Percentiles rank a stretch among this genome's conserved stretches.
Evolutionary conservation across 2,113 vertebrate species (phyloP).

Genomic region (Equus quagga): DNA sequence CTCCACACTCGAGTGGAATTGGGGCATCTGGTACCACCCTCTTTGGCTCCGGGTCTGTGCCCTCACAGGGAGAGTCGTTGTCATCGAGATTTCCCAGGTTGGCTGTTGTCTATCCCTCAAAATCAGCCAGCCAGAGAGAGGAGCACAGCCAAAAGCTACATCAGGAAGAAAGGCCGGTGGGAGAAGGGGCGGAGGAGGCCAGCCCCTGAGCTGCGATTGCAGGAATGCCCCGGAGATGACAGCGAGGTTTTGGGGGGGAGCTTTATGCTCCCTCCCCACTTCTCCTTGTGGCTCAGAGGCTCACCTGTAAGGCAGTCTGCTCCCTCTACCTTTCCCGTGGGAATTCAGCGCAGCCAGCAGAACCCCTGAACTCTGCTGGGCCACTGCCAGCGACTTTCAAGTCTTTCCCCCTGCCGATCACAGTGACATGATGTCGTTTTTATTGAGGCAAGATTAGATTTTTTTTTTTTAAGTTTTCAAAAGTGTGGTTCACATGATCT

Average conservation of each 20-base stretch:
- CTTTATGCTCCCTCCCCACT: conserved; percentile 69
- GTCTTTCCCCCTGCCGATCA: conserved; percentile 85
- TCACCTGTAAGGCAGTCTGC: conserved; percentile 86
- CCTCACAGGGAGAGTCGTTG: not conserved
- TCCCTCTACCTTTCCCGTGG: conserved; percentile 95
- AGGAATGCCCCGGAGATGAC: not conserved
- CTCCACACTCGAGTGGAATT: not conserved
- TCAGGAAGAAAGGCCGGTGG: not conserved
- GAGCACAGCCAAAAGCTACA: not conserved
- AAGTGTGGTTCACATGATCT: conserved; percentile 89
- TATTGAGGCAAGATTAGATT: conserved; percentile 86
- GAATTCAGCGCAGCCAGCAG: conserved; percentile 91
- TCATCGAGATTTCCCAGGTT: not conserved
- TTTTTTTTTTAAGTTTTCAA: conserved; percentile 85
- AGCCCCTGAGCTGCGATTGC: not conserved
- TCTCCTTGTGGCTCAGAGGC: conserved; percentile 81
- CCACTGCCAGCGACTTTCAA: conserved; percentile 92
- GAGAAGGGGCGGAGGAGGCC: not conserved
- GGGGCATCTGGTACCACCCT: not conserved
- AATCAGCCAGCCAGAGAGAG: not conserved
- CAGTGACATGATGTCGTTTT: conserved; percentile 86
- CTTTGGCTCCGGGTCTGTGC: not conserved
- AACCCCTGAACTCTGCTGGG: conserved; percentile 94
- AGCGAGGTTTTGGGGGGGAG: conserved; percentile 76
- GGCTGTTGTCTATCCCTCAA: not conserved